Evolutionary conservation across 2,888 invertebrate genomes (phyloP).

Genomic region (Athrips mouffetella): DNA sequence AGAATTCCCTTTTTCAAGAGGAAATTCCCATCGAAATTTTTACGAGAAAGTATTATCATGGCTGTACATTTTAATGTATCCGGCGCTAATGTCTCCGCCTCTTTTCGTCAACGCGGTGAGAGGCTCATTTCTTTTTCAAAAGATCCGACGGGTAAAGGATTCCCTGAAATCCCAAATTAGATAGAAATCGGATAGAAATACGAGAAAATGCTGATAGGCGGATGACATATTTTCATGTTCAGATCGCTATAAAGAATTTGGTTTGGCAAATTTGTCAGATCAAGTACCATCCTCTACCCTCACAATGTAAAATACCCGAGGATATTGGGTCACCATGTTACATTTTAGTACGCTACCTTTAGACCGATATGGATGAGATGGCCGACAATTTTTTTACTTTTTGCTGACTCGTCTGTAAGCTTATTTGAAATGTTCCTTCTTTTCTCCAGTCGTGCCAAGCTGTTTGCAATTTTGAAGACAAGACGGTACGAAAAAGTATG

Average conservation of each 20-base stretch:
- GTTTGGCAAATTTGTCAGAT: constrained; percentile 1
- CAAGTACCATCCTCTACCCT: constrained; percentile 1
- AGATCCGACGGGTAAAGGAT: background rate
- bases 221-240: background rate
- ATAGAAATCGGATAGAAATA: constrained; percentile 4
- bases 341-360: background rate
- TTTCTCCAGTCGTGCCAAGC: background rate
- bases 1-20: constrained; percentile 29
- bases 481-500: background rate
- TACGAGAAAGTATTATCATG: constrained; percentile 10
- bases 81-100: constrained; percentile 13
- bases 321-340: constrained; percentile 5
- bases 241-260: background rate
- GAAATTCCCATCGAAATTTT: constrained; percentile 15
- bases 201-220: background rate
- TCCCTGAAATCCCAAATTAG: constrained; percentile 8
- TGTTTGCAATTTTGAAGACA: background rate
- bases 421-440: background rate
- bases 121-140: constrained; percentile 20
- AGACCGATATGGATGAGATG: background rate
- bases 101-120: constrained; percentile 14
- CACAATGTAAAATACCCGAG: background rate
- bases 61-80: constrained; percentile 15
- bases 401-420: background rate
- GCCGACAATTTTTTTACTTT: background rate